Evolutionary conservation across 2,888 invertebrate species (phyloP).

Genomic region (Phanerotoma sp.): DNA sequence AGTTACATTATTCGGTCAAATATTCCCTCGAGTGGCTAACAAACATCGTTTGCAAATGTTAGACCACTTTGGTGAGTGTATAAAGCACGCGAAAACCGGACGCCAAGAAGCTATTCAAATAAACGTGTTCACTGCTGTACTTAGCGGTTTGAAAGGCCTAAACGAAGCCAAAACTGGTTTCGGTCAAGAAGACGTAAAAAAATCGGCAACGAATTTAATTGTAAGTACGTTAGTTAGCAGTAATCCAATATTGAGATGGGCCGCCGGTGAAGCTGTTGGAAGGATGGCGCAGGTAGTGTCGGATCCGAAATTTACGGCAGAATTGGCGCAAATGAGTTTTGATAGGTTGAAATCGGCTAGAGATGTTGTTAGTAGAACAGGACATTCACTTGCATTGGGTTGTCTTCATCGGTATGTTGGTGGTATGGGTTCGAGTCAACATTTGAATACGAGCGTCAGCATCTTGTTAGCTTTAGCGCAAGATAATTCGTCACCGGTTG

Average conservation of each 20-base stretch:
- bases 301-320: constrained; percentile 84
- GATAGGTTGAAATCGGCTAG: constrained; percentile 83
- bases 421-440: constrained; percentile 93
- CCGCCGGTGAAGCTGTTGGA: constrained; percentile 93
- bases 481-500: constrained; percentile 88
- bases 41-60: constrained; percentile 98
- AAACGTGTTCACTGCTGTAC: constrained; percentile 92
- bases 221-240: constrained; percentile 75
- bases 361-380: constrained; percentile 84
- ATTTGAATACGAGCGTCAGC: constrained; percentile 90
- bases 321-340: constrained; percentile 86
- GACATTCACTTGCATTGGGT: constrained; percentile 90
- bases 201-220: constrained; percentile 77
- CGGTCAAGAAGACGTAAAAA: constrained; percentile 88
- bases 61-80: constrained; percentile 94
- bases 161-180: constrained; percentile 84
- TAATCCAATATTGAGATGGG: constrained; percentile 83
- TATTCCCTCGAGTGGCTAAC: constrained; percentile 91
- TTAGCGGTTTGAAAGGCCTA: constrained; percentile 84
- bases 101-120: constrained; percentile 95
- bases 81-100: constrained; percentile 87
- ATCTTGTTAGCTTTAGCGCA: constrained; percentile 92
- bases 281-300: constrained; percentile 88
- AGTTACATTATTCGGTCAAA: constrained; percentile 87
- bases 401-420: constrained; percentile 95